Evolutionary conservation across 2,888 invertebrate genomes (phyloP), one percentile per base, ranked within the genome.

Genomic region (Drosophila borborema): DNA sequence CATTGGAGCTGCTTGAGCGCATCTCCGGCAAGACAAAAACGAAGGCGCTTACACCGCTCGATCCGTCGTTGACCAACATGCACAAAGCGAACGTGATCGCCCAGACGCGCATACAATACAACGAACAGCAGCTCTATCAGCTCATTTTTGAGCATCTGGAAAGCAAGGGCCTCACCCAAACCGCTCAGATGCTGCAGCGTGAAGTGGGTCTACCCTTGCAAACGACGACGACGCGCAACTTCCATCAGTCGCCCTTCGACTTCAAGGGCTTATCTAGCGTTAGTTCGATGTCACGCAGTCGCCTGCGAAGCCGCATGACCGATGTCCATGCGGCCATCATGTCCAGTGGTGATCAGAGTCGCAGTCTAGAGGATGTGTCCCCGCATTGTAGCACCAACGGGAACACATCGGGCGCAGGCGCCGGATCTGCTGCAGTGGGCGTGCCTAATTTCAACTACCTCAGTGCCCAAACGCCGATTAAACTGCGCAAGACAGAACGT

Each of bases 51-150:
- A 54, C 54, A 10, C 97, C 97, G 92, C 95, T 97, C 70, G 97
- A 97, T 93, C 96, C 97, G 0, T 98, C 98, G 0, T 94, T 98
- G 16, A 96, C 97, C 28, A 98, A 98, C 91, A 97, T 99, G 91
- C 97, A 98, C 90, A 95, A 96, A 93, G 97, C 98, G 0, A 98
- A 98, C 93, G 97, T 99, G 51, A 98, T 99, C 0, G 98, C 99
- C 0, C 98, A 99, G 93, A 99, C 99, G 0, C 96, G 97, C 76
- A 99, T 99, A 71, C 96, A 96, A 90, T 99, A 97, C 94, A 98
- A 99, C 93, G 98, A 98, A 92, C 96, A 96, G 51, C 99, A 99
- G 92, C 94, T 99, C 41, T 95, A 98, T 81, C 97, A 98, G 92
- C 94, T 99, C 14, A 98, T 99, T 54, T 96, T 97, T 89, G 96